Conservation (phyloP, 1,140 invertebrate species). For the Cydia amplana region DNA sequence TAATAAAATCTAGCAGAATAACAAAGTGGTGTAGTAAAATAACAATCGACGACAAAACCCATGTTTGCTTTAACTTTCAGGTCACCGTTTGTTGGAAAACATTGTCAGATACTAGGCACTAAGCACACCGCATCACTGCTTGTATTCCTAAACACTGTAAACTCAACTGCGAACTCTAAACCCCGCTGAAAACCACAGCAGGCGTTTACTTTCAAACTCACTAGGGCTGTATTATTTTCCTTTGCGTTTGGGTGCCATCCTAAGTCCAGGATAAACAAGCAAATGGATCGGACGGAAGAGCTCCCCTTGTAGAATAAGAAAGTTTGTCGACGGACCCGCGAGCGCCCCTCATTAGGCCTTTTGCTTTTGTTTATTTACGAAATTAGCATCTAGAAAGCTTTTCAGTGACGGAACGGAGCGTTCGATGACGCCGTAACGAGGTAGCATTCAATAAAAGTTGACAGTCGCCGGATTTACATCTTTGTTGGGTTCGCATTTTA, state of each 20-base stretch:
- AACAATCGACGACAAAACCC: neutral
- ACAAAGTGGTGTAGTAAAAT: neutral
- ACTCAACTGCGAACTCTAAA: conserved; percentile 41
- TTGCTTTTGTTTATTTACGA: conserved; percentile 73
- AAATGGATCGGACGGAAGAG: conserved; percentile 74
- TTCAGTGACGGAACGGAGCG: conserved; percentile 58
- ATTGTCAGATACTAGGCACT: neutral
- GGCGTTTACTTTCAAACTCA: conserved; percentile 33
- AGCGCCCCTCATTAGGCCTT: conserved; percentile 71
- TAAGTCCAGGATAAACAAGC: conserved; percentile 73
- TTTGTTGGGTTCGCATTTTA: conserved; percentile 35
- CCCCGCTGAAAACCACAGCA: conserved; percentile 38
- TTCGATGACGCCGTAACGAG: conserved; percentile 60
- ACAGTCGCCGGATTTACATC: conserved; percentile 32
- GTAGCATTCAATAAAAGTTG: conserved; percentile 53
- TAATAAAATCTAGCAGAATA: too few relatives aligned
- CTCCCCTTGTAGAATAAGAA: conserved; percentile 66
- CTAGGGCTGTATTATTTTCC: conserved; percentile 55
- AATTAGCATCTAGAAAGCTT: conserved; percentile 74
- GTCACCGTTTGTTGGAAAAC: neutral
- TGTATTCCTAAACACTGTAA: conserved; percentile 14
- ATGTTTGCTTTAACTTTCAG: neutral
- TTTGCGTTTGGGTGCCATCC: conserved; percentile 46
- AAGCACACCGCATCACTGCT: conserved; percentile 5
- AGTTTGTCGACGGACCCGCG: conserved; percentile 66